Evolutionary conservation across 2,113 vertebrate species (phyloP).

Genomic region (Cyrtonyx montezumae): DNA sequence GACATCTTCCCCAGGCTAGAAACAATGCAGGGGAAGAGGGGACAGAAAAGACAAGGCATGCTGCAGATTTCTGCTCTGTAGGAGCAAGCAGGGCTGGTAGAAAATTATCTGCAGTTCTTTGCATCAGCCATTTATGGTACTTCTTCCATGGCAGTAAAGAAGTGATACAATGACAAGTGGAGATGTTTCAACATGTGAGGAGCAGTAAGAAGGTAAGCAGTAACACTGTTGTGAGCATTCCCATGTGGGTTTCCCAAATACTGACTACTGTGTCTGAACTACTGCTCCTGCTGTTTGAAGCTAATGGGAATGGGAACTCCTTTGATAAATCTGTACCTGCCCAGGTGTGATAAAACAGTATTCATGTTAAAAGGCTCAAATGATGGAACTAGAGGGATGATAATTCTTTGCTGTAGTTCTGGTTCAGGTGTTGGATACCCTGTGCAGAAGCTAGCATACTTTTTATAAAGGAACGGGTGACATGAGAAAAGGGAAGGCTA

Average conservation of each 20-base stretch:
- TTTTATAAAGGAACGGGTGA: background rate
- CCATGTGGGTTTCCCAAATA: background rate
- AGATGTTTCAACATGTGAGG: background rate
- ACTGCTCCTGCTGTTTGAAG: background rate
- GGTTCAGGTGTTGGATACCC: background rate
- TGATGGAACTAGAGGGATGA: background rate
- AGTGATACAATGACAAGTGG: background rate
- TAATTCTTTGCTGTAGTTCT: background rate
- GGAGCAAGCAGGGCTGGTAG: background rate
- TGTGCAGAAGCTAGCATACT: accelerated
- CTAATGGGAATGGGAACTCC: background rate
- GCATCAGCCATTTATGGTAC: background rate
- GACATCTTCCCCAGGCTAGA: background rate
- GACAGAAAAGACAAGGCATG: background rate
- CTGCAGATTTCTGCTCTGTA: background rate
- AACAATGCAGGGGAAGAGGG: background rate
- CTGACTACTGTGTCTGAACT: background rate
- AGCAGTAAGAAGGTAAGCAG: background rate
- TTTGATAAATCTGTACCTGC: background rate
- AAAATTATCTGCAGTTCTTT: background rate
- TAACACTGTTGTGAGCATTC: background rate
- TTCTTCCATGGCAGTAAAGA: background rate
- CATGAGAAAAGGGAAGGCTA: background rate
- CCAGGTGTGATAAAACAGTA: background rate
- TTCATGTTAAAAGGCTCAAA: background rate